These are phyloP conservation scores for Peromyscus nudipes DNA, from an alignment of 2,797 vertebrate species.

Conservation along the genomic window DNA sequence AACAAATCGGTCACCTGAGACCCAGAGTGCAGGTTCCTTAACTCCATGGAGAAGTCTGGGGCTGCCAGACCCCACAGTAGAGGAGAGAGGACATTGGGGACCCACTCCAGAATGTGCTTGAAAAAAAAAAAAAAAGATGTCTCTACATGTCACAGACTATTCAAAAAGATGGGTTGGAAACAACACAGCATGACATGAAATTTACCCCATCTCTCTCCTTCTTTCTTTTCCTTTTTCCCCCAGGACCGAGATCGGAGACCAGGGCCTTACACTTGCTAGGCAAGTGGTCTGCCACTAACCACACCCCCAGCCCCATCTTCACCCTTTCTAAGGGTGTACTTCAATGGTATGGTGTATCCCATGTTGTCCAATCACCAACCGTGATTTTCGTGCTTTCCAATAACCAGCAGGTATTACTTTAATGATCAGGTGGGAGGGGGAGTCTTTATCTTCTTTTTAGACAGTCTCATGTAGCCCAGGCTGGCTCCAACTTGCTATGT, in stretches of 20 bases:
- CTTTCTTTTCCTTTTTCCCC: background rate
- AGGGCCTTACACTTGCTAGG: background rate
- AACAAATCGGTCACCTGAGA: background rate
- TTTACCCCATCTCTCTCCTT: background rate
- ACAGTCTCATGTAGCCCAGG: background rate
- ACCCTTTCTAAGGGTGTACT: background rate
- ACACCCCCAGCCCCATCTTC: background rate
- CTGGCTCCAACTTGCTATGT: background rate
- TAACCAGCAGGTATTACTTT: background rate
- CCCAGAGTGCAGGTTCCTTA: background rate
- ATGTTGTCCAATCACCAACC: background rate
- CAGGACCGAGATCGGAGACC: background rate
- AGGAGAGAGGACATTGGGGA: rapidly evolving
- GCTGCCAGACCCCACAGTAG: background rate
- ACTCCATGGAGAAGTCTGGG: background rate
- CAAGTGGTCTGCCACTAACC: background rate
- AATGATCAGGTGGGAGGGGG: background rate
- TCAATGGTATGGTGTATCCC: background rate
- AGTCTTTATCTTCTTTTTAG: background rate
- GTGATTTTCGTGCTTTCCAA: background rate
- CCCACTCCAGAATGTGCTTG: rapidly evolving
- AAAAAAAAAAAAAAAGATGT: background rate
- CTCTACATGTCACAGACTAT: background rate
- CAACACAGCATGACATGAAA: background rate
- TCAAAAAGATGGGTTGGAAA: background rate